phyloP scores from a whole-genome alignment of 1,140 invertebrate species.

The Adelges cooleyi region DNA sequence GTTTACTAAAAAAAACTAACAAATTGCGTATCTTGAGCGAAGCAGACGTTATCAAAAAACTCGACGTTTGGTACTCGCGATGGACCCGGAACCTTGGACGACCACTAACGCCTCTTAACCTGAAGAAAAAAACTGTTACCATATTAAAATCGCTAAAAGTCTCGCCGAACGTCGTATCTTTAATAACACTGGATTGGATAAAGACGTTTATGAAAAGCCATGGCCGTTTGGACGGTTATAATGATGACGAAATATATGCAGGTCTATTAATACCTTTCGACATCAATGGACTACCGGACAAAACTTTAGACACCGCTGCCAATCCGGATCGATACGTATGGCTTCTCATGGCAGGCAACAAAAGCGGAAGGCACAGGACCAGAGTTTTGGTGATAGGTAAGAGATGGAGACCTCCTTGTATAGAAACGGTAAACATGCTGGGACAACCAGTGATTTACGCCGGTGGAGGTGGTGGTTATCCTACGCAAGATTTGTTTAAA shows the following conservation, averaged over 20 bases:
- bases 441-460: slow-evolving; percentile 46
- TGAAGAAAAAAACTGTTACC: slow-evolving; percentile 12
- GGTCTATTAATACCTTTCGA: slow-evolving; percentile 41
- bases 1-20: background rate
- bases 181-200: slow-evolving; percentile 10
- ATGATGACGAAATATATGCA: slow-evolving; percentile 41
- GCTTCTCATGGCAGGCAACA: slow-evolving; percentile 43
- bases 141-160: slow-evolving; percentile 11
- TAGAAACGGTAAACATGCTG: slow-evolving; percentile 44
- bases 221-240: slow-evolving; percentile 34
- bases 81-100: slow-evolving; percentile 9
- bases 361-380: slow-evolving; percentile 42
- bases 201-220: slow-evolving; percentile 2
- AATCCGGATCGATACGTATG: slow-evolving; percentile 38
- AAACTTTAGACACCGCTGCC: slow-evolving; percentile 27
- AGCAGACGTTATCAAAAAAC: slow-evolving; percentile 1
- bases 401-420: slow-evolving; percentile 42
- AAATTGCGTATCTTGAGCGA: background rate
- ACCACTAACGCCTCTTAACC: slow-evolving; percentile 2
- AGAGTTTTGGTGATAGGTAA: slow-evolving; percentile 42
- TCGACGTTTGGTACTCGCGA: slow-evolving; percentile 14
- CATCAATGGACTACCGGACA: slow-evolving; percentile 42
- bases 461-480: slow-evolving; percentile 41
- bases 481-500: slow-evolving; percentile 42
- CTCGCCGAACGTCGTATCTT: background rate